Conservation (phyloP, 1,140 invertebrate genomes). For the Parapsyche elsis region DNA sequence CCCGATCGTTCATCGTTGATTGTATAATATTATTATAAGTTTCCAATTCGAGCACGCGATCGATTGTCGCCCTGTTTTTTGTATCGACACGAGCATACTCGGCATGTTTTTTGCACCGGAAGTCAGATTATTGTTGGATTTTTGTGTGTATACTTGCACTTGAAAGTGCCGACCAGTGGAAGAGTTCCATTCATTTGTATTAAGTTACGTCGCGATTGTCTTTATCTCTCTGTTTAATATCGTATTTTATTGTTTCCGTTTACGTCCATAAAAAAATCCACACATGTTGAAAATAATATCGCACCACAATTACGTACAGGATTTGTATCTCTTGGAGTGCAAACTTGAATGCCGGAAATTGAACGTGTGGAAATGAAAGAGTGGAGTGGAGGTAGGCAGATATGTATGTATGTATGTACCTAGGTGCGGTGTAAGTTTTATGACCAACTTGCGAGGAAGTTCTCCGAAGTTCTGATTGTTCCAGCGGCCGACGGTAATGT, state of each 20-base stretch:
- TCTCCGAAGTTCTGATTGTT: slow-evolving; percentile 46
- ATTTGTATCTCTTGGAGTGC: too few species aligned
- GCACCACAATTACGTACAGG: neutral
- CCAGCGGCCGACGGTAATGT: slow-evolving; percentile 45
- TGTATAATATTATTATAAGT: too few species aligned
- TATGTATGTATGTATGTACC: neutral
- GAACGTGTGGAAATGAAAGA: neutral
- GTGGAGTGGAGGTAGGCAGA: neutral
- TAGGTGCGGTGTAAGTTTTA: slow-evolving; percentile 4
- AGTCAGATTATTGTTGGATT: neutral
- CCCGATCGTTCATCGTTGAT: too few species aligned
- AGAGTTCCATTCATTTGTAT: slow-evolving; percentile 43
- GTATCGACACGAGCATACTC: too few species aligned
- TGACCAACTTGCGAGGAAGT: neutral
- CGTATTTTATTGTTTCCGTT: slow-evolving; percentile 47
- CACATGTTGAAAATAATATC: too few species aligned
- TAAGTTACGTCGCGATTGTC: slow-evolving; percentile 28
- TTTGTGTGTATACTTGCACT: neutral
- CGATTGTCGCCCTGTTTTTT: too few species aligned
- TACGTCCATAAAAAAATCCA: slow-evolving; percentile 1
- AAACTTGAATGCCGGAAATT: neutral
- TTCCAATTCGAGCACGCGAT: too few species aligned
- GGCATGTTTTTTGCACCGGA: too few species aligned
- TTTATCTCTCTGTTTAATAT: slow-evolving; percentile 47
- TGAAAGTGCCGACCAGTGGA: slow-evolving; percentile 29